These are phyloP conservation scores for Azorinus chamasolen DNA, from an alignment of 2,888 invertebrate genomes.

Conservation along the genomic window DNA sequence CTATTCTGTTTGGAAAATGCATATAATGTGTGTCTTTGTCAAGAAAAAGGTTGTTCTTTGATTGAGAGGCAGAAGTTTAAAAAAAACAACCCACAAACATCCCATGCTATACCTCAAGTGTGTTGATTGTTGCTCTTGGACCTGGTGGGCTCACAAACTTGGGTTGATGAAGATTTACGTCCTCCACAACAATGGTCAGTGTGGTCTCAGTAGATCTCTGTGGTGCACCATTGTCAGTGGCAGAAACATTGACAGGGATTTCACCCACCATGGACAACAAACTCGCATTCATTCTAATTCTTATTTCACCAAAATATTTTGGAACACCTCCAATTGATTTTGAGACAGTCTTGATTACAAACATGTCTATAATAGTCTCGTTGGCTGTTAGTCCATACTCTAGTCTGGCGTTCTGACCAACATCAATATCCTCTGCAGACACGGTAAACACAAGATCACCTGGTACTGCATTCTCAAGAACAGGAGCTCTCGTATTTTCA, in stretches of 20 bases:
- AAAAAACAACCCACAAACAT: too few relatives aligned
- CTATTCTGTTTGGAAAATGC: too few relatives aligned
- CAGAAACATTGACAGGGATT: slow-evolving; percentile 92
- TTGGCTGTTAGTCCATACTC: slow-evolving; percentile 68
- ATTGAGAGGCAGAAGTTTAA: too few relatives aligned
- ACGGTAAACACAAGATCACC: slow-evolving; percentile 71
- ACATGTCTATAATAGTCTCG: slow-evolving; percentile 92
- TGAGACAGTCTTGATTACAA: slow-evolving; percentile 93
- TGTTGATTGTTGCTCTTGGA: slow-evolving; percentile 51
- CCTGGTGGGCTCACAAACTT: slow-evolving; percentile 66
- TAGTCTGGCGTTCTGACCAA: slow-evolving; percentile 71
- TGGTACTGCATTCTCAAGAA: slow-evolving; percentile 68
- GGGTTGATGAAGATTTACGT: slow-evolving; percentile 97
- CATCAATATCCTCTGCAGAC: slow-evolving; percentile 75
- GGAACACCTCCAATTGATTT: slow-evolving; percentile 45
- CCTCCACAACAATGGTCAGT: slow-evolving; percentile 85
- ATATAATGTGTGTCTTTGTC: too few relatives aligned
- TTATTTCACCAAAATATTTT: slow-evolving; percentile 87
- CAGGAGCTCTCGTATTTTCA: slow-evolving; percentile 41
- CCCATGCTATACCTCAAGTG: slow-evolving; percentile 65
- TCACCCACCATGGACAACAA: slow-evolving; percentile 93
- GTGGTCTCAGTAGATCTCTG: slow-evolving; percentile 31
- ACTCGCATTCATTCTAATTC: slow-evolving; percentile 89
- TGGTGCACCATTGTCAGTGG: slow-evolving; percentile 92
- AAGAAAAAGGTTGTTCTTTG: too few relatives aligned